Evolutionary conservation across 1,140 invertebrate genomes (phyloP).

Genomic region (Stegodyphus mimosarum): DNA sequence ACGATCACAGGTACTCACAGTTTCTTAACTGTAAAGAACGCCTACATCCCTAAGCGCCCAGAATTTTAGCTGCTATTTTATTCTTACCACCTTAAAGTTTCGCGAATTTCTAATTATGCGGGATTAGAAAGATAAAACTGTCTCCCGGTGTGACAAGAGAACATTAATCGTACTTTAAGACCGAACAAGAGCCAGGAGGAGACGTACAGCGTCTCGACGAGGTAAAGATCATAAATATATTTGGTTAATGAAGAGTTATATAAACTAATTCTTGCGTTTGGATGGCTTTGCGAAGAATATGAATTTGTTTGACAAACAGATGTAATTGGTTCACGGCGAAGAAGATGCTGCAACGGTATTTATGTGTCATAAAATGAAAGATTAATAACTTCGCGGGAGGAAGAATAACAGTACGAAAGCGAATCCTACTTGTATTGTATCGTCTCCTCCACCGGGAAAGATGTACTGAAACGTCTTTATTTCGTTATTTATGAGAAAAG

Average conservation of each 20-base stretch:
- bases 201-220: neutral
- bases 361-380: neutral
- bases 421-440: no score
- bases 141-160: constrained; percentile 6
- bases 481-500: no score
- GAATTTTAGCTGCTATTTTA: constrained; percentile 16
- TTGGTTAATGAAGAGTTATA: constrained; percentile 41
- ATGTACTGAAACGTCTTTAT: no score
- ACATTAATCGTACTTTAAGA: constrained; percentile 31
- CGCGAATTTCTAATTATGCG: constrained; percentile 29
- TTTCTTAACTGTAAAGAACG: neutral
- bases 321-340: neutral
- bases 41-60: neutral
- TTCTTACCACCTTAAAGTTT: constrained; percentile 6
- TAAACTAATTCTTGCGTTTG: constrained; percentile 18
- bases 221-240: constrained; percentile 24
- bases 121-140: constrained; percentile 44
- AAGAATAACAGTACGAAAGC: no score
- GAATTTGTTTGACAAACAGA: constrained; percentile 20
- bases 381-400: neutral
- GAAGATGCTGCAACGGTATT: neutral
- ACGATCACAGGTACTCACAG: neutral
- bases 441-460: no score
- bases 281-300: neutral
- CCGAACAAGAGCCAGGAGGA: neutral